Evolutionary conservation across 2,888 invertebrate species (phyloP), one percentile per base, ranked within the genome.

Genomic region (Hemistola chrysoprasaria): DNA sequence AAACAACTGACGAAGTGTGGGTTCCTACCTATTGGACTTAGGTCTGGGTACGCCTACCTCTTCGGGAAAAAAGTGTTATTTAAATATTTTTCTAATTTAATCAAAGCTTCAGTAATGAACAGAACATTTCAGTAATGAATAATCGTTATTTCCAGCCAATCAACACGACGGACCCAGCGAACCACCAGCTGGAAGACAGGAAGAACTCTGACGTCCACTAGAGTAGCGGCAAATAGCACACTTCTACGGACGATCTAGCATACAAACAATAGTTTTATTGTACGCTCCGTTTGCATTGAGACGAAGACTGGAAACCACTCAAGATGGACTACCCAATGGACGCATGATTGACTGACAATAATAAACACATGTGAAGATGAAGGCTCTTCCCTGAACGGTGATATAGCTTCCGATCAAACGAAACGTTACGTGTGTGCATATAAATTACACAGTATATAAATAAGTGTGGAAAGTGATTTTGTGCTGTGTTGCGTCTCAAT

Each of bases 131-230:
- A 16, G 2, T 3, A 16, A 16, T 16, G 4, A 16, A 16, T 22
- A 27, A 28, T 6, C 16, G 8, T 1, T 8, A 35, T 10, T 90
- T 90, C 25, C 91, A 94, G 93, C 95, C 95, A 74, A 92, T 94
- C 90, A 95, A 93, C 91, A 93, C 94, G 76, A 92, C 94, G 78
- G 95, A 95, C 89, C 93, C 94, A 86, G 93, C 94, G 79, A 95
- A 94, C 89, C 95, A 95, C 88, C 93, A 94, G 90, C 87, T 94
- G 82, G 71, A 44, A 22, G 43, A 52, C 61, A 94, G 95, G 80
- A 95, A 95, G 90, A 93, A 94, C 79, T 94, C 95, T 71, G 95
- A 95, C 91, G 94, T 94, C 85, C 94, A 95, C 92, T 95, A 87
- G 79, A 77, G 78, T 75, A 77, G 76, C 74, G 79, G 67, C 62